Evolutionary conservation across 2,888 invertebrate species (phyloP), one percentile per base, ranked within the genome.

Genomic region (Ectemnius cavifrons): DNA sequence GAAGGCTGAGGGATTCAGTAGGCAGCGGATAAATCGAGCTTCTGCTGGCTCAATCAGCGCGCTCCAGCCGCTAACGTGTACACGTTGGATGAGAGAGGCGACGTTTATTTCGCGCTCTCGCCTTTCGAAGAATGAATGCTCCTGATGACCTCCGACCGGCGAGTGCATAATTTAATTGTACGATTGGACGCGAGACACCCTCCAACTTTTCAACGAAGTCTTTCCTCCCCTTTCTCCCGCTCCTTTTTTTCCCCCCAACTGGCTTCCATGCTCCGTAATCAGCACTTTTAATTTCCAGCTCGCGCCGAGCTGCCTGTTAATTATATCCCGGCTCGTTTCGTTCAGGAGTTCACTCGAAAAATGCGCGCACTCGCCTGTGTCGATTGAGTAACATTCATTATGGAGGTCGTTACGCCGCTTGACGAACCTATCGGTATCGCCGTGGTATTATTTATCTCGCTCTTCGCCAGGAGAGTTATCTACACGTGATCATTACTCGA

Each of bases 211-310:
- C 69, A 71, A 73, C 28, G 52, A 37, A 37, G 37, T 37, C 37
- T 37, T 11, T 2, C 5, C 5, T 11, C 37, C 37, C 37, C 37
- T 27, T 47, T 4, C 60, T 37, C 3, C 6, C 63, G 11, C 11
- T 16, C 13, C 28, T 28, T 52, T 71, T 71, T 57, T 46, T 60
- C 49, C 61, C 57, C 18, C 4, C 20, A 20, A 1, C 20, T 20
- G 27, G 61, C 74, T 67, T 52, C n/a, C 59, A 2, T 23, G 49
- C 16, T n/a, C 45, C 63, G 52, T 82, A 82, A 82, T 82, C 67
- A 81, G 77, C 61, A 61, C 71, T 82, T 82, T 80, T 78, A 82
- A 82, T 82, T 82, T 37, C 37, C 37, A 37, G 37, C 37, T 37
- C 37, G 37, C 37, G 65, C 74, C 67, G 63, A 60, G 23, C 23